These are phyloP conservation scores for Terrapene triunguis DNA, from an alignment of 2,113 vertebrate species.

Conservation along the genomic window DNA sequence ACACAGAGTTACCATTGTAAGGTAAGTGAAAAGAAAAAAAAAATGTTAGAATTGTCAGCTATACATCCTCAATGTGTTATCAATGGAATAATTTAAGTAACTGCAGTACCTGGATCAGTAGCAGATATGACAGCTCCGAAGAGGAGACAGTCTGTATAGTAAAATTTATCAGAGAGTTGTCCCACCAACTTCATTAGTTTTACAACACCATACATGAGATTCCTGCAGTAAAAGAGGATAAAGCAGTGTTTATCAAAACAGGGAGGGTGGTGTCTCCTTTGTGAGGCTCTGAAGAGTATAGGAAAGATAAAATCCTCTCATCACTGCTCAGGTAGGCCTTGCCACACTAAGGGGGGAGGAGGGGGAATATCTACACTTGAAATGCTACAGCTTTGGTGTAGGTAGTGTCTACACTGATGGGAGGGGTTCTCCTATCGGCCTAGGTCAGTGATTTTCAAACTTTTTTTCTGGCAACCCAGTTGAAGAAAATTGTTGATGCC, in stretches of 20 bases:
- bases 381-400: neutral
- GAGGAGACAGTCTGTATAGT: slow-evolving; percentile 98
- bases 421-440: neutral
- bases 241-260: slow-evolving; percentile 31
- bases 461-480: no score
- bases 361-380: neutral
- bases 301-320: neutral
- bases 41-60: neutral
- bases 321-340: rapidly evolving
- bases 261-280: neutral
- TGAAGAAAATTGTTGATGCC: no score
- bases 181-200: slow-evolving; percentile 95
- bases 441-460: no score
- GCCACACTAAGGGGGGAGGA: neutral
- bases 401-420: neutral
- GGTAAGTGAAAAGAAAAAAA: neutral
- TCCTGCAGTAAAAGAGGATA: slow-evolving; percentile 80
- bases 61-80: neutral
- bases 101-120: slow-evolving; percentile 93
- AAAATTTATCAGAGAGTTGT: slow-evolving; percentile 94
- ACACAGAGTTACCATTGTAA: neutral
- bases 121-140: slow-evolving; percentile 98
- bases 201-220: slow-evolving; percentile 98
- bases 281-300: neutral
- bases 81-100: neutral